These are phyloP conservation scores for Philaenus spumarius DNA, from an alignment of 1,140 invertebrate genomes.

Conservation along the genomic window DNA sequence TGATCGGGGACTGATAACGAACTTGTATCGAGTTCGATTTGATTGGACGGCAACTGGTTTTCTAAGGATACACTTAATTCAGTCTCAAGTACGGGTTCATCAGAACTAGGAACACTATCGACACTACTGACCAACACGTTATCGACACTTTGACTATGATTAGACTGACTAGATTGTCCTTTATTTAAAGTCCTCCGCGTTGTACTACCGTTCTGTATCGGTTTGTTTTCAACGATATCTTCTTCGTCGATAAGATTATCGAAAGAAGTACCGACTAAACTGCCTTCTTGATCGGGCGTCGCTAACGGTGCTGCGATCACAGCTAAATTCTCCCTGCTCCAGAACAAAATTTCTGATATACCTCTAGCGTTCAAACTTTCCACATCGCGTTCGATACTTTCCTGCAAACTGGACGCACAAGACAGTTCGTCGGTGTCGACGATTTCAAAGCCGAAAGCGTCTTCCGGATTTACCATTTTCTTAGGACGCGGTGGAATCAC, in stretches of 20 bases:
- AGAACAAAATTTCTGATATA: not conserved
- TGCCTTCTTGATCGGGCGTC: slow-evolving; percentile 53
- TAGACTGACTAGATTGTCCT: slow-evolving; percentile 5
- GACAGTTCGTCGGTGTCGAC: slow-evolving; percentile 63
- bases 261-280: slow-evolving; percentile 40
- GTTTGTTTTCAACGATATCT: slow-evolving; percentile 12
- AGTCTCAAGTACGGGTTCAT: not conserved
- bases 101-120: slow-evolving; percentile 6
- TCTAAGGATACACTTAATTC: not conserved
- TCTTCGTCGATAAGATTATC: slow-evolving; percentile 31
- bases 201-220: slow-evolving; percentile 1
- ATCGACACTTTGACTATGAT: slow-evolving; percentile 5
- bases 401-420: slow-evolving; percentile 22
- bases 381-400: slow-evolving; percentile 12
- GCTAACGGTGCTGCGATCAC: slow-evolving; percentile 45
- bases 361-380: too few species aligned
- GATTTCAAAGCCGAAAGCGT: slow-evolving; percentile 68
- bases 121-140: not conserved
- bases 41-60: slow-evolving; percentile 12
- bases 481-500: slow-evolving; percentile 31
- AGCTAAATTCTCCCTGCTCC: slow-evolving; percentile 20
- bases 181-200: not conserved
- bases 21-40: not conserved
- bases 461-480: slow-evolving; percentile 47
- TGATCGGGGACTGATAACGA: slow-evolving; percentile 7